Conservation (phyloP, 2,797 vertebrate species). For the Phylloscopus collybita region DNA sequence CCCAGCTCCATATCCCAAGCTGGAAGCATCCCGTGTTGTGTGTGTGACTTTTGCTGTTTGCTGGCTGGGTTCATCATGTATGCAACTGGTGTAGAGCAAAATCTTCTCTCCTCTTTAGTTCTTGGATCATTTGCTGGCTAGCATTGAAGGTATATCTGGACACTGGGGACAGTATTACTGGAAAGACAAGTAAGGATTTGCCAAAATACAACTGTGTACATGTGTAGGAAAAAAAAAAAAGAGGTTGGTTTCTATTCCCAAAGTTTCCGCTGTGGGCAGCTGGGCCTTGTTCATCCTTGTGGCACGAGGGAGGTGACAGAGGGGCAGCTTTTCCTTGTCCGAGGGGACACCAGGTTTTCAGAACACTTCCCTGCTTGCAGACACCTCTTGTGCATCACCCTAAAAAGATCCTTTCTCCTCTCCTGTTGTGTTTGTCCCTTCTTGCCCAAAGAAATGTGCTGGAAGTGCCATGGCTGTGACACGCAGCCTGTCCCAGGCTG, state of each 20-base stretch:
- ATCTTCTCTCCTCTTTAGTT: constrained; percentile 77
- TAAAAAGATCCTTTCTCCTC: not conserved
- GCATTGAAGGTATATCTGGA: constrained; percentile 87
- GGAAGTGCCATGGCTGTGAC: not conserved
- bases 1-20: not conserved
- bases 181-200: constrained; percentile 86
- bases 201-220: constrained; percentile 25
- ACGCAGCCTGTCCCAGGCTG: not conserved
- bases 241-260: constrained; percentile 22
- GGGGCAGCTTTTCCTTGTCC: not conserved
- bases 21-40: not conserved
- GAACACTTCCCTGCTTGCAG: not conserved
- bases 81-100: not conserved
- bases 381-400: not conserved
- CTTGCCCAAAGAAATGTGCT: not conserved
- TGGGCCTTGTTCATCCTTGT: not conserved
- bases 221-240: not conserved
- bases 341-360: not conserved
- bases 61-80: not conserved
- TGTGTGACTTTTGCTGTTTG: constrained; percentile 21
- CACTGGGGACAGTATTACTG: constrained; percentile 90
- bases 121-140: constrained; percentile 85
- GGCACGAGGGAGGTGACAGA: not conserved
- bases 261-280: not conserved
- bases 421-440: not conserved